These are phyloP conservation scores for Pararge aegeria DNA, from an alignment of 1,140 invertebrate genomes.

Conservation along the genomic window DNA sequence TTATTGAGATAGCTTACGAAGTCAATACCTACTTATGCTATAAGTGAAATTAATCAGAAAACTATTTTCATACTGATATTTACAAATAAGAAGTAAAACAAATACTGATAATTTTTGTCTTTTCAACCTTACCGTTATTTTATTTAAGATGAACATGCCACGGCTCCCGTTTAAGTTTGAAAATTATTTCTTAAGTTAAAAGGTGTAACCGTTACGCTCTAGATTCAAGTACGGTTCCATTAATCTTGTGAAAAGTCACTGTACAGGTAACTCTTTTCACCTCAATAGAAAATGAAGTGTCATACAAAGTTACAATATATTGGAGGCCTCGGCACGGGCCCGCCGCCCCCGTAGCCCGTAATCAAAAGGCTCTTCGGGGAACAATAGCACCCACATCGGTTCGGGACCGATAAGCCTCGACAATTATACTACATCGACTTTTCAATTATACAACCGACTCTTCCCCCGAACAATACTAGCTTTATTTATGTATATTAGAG, in stretches of 20 bases:
- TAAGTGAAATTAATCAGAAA: too few species aligned
- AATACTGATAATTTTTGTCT: too few species aligned
- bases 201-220: background rate
- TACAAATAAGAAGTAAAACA: too few species aligned
- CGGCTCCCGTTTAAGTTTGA: too few species aligned
- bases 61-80: too few species aligned
- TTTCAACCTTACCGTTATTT: too few species aligned
- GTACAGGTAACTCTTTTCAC: conserved; percentile 55
- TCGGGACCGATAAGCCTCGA: conserved; percentile 72
- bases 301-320: conserved; percentile 74
- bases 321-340: conserved; percentile 53
- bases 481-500: conserved; percentile 76
- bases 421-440: conserved; percentile 79
- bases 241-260: conserved; percentile 26
- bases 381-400: conserved; percentile 76
- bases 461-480: conserved; percentile 68
- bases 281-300: conserved; percentile 67
- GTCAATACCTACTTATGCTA: too few species aligned
- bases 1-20: too few species aligned
- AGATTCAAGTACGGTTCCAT: conserved; percentile 15
- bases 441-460: conserved; percentile 76
- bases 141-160: too few species aligned
- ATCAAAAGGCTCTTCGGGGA: conserved; percentile 75
- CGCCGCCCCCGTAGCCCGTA: conserved; percentile 43
- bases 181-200: background rate